Conservation (phyloP, 1,140 invertebrate genomes). For the Tetraneura akinire region DNA sequence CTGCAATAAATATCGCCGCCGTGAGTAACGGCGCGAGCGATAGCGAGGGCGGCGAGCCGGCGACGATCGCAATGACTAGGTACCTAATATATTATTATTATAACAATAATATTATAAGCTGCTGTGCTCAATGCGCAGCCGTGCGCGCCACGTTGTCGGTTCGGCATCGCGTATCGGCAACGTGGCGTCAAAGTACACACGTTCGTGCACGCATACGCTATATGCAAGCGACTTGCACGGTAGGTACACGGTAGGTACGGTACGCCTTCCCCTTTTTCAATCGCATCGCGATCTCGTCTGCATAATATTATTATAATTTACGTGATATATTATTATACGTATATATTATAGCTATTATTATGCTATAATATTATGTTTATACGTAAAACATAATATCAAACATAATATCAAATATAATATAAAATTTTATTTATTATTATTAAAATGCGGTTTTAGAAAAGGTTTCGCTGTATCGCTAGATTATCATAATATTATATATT, state of each 20-base stretch:
- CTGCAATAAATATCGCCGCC: neutral
- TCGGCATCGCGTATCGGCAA: constrained; percentile 26
- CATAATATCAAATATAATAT: too few species aligned
- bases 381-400: too few species aligned
- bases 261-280: neutral
- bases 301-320: too few species aligned
- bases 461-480: too few species aligned
- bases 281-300: neutral
- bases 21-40: neutral
- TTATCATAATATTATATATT: too few species aligned
- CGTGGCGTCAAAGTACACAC: constrained; percentile 36
- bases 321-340: too few species aligned
- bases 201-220: too few species aligned
- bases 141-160: constrained; percentile 30
- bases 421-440: too few species aligned
- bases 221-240: neutral
- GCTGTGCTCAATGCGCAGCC: neutral
- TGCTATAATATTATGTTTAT: too few species aligned
- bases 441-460: too few species aligned
- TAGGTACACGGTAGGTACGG: too few species aligned
- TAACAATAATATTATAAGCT: neutral
- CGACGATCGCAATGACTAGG: neutral
- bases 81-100: neutral
- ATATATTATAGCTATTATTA: too few species aligned
- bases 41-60: neutral